Conservation (phyloP, 2,888 invertebrate genomes). For the Phalangium opilio region DNA sequence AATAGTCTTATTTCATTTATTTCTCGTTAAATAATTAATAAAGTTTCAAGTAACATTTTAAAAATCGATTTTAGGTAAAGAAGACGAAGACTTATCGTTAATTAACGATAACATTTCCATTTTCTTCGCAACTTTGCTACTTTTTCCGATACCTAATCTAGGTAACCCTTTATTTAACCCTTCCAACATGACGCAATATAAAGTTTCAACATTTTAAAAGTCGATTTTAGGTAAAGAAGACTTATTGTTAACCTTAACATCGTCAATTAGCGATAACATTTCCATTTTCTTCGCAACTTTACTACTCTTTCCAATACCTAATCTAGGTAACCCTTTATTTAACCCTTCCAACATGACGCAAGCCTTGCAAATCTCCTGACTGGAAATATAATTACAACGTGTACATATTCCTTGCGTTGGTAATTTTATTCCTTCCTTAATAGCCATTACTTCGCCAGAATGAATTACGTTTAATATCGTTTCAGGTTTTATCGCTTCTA, state of each 20-base stretch:
- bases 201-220: no score
- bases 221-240: no score
- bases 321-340: slow-evolving; percentile 69
- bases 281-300: slow-evolving; percentile 33
- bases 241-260: no score
- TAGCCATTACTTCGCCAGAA: slow-evolving; percentile 68
- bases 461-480: slow-evolving; percentile 62
- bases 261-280: no score
- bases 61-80: no score
- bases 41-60: no score
- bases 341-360: slow-evolving; percentile 89
- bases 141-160: slow-evolving; percentile 51
- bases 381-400: slow-evolving; percentile 68
- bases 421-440: slow-evolving; percentile 64
- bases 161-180: slow-evolving; percentile 82
- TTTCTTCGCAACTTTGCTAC: slow-evolving; percentile 40
- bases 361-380: slow-evolving; percentile 89
- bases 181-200: slow-evolving; percentile 81
- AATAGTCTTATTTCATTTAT: no score
- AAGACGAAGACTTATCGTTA: no score
- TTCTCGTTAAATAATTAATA: no score
- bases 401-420: slow-evolving; percentile 64
- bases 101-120: no score
- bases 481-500: slow-evolving; percentile 81
- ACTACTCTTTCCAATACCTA: slow-evolving; percentile 52